Evolutionary conservation across 2,888 invertebrate genomes (phyloP).

Genomic region (Lordiphosa andalusiaca): DNA sequence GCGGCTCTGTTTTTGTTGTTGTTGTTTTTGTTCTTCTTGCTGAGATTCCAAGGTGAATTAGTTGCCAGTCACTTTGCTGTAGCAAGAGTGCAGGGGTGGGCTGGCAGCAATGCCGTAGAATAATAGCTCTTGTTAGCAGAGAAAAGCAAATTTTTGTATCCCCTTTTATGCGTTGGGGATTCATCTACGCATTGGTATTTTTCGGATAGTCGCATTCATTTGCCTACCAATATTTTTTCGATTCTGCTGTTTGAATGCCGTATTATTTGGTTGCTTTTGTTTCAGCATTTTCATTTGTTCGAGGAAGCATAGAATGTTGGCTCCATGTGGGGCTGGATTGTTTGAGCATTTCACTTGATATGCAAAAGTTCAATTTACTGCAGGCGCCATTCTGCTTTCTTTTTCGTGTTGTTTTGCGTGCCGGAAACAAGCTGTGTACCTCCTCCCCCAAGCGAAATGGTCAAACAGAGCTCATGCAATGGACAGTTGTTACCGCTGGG

Average conservation of each 20-base stretch:
- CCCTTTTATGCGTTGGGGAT: no score
- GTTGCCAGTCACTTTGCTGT: neutral
- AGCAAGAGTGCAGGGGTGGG: neutral
- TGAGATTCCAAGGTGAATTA: constrained; percentile 8
- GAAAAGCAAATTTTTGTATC: neutral
- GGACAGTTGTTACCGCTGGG: constrained; percentile 74
- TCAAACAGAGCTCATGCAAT: constrained; percentile 65
- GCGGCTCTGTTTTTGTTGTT: neutral
- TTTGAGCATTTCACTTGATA: constrained; percentile 63
- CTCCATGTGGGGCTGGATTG: constrained; percentile 41
- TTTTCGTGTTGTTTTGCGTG: constrained; percentile 60
- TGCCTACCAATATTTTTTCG: neutral
- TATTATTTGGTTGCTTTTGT: constrained; percentile 53
- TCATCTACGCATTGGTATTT: constrained; percentile 5
- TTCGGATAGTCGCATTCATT: constrained; percentile 18
- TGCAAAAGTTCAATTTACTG: constrained; percentile 74
- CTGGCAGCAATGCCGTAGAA: constrained; percentile 7
- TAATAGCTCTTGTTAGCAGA: constrained; percentile 7
- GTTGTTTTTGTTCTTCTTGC: constrained; percentile 7
- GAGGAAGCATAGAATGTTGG: constrained; percentile 36
- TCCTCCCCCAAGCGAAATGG: constrained; percentile 9
- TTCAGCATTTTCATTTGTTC: constrained; percentile 49
- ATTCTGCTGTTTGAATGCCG: constrained; percentile 12
- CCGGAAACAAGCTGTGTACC: constrained; percentile 59
- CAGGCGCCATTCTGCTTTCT: constrained; percentile 66